Evolutionary conservation across 2,888 invertebrate genomes (phyloP).

Genomic region (Eurytoma californica): DNA sequence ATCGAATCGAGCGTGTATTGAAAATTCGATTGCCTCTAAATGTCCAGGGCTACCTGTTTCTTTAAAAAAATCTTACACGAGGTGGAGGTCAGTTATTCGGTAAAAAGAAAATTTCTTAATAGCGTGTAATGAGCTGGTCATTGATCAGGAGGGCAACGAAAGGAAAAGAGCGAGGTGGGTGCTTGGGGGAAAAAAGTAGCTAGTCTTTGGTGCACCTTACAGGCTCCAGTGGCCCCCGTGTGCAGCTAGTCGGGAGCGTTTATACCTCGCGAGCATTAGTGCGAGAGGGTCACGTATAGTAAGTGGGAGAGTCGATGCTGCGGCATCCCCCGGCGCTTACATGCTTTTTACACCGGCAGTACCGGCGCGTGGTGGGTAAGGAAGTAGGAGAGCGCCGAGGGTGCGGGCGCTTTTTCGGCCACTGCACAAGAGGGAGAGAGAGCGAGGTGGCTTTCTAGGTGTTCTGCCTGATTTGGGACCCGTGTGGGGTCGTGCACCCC

Average conservation of each 20-base stretch:
- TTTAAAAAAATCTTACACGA: too few relatives aligned
- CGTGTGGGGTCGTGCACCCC: slow-evolving; percentile 1
- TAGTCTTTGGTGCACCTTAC: slow-evolving; percentile 39
- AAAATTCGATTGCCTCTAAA: too few relatives aligned
- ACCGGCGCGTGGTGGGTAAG: background rate
- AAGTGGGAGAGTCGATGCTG: slow-evolving; percentile 51
- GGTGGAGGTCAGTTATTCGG: too few relatives aligned
- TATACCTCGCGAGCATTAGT: slow-evolving; percentile 19
- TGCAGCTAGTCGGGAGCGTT: slow-evolving; percentile 10
- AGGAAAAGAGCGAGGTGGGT: background rate
- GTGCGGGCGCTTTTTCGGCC: slow-evolving; percentile 20
- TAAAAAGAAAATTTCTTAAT: too few relatives aligned
- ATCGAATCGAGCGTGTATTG: too few relatives aligned
- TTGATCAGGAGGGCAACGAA: background rate
- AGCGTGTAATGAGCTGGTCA: too few relatives aligned
- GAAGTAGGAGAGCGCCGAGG: slow-evolving; percentile 7
- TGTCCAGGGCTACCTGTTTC: too few relatives aligned
- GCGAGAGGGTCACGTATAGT: slow-evolving; percentile 29
- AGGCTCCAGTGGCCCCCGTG: slow-evolving; percentile 4
- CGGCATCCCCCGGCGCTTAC: slow-evolving; percentile 51
- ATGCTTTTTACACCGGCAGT: slow-evolving; percentile 38
- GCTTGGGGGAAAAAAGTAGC: background rate
- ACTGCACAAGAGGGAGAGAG: slow-evolving; percentile 6
- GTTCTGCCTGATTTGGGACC: slow-evolving; percentile 17
- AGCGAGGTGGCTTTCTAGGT: background rate